Base-by-base conservation (phyloP, 2,888 invertebrate genomes). In the Pristionchus japonicus region DNA sequence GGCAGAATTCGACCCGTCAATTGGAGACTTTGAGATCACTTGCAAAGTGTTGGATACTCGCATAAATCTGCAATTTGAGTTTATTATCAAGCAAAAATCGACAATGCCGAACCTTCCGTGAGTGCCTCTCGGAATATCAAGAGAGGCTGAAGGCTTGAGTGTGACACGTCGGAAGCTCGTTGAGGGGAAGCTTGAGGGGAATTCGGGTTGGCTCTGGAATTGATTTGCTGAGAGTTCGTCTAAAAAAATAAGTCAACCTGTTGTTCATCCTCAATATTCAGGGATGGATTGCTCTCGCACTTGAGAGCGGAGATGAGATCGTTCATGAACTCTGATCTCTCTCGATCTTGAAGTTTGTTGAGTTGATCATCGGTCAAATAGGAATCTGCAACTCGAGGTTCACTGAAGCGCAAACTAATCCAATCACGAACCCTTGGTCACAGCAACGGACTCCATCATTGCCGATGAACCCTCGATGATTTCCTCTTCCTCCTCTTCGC, bases 251-350 rank as follows among this genome's bases (percentile, higher is more conserved):
- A n/a, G n/a, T n/a, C n/a, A 13, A 77, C 77, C 77, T 77, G 37
- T 9, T n/a, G 9, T 13, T 77, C 77, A 77, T 77, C 77, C 0
- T 40, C 77, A 7, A 47, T 3, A 4, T 77, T 77, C n/a, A 77
- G n/a, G 15, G 77, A 77, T 1, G 40, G 40, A 27, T 85, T 49
- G 37, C 70, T 86, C n/a, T 70, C 70, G 34, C 70, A 86, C 20
- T 87, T 87, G 37, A 87, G 80, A 13, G 87, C 80, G 11, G 52
- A 52, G 27, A 90, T 90, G 20, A 92, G 88, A 86, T 90, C 89
- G 83, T 89, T 90, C 87, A 92, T 91, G 86, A 92, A 92, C 13
- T 89, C 89, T 20, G 92, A 91, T 64, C 91, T 52, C 34, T 91
- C 91, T 49, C 89, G 89, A 20, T 88, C 84, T 15, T 88, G 88